Conservation (phyloP, 2,797 vertebrate species). For the Perodicticus potto region DNA sequence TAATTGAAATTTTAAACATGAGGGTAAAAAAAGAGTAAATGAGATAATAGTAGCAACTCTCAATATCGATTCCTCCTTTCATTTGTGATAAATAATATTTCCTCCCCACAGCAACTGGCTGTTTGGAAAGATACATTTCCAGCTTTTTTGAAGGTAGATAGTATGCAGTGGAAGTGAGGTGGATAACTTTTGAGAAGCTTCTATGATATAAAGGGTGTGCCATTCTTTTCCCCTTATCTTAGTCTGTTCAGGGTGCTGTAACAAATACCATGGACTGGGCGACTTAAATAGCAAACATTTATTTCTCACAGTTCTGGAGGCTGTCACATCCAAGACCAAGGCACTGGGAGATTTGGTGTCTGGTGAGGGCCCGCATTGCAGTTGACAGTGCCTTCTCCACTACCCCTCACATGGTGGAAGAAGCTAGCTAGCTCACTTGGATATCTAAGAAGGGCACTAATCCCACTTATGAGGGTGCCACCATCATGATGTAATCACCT, state of each 20-base stretch:
- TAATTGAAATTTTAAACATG: neutral
- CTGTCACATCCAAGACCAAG: too few species aligned
- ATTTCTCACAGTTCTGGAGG: neutral
- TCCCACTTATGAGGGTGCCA: neutral
- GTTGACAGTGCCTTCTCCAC: neutral
- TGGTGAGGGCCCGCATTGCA: neutral
- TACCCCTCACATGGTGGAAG: neutral
- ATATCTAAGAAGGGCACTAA: neutral
- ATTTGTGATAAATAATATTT: neutral
- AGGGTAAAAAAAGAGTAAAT: neutral
- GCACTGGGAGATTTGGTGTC: neutral
- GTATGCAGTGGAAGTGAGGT: neutral
- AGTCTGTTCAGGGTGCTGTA: neutral
- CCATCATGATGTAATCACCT: neutral
- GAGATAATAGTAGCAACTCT: neutral
- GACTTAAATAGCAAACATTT: neutral
- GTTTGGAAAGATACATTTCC: neutral
- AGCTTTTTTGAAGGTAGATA: neutral
- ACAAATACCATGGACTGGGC: neutral
- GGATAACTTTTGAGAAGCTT: neutral
- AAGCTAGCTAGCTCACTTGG: neutral
- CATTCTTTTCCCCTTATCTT: neutral
- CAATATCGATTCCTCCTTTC: neutral
- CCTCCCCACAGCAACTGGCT: neutral
- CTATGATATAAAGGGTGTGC: neutral